Conservation (phyloP, 2,888 invertebrate genomes). For the Diloba caeruleocephala region DNA sequence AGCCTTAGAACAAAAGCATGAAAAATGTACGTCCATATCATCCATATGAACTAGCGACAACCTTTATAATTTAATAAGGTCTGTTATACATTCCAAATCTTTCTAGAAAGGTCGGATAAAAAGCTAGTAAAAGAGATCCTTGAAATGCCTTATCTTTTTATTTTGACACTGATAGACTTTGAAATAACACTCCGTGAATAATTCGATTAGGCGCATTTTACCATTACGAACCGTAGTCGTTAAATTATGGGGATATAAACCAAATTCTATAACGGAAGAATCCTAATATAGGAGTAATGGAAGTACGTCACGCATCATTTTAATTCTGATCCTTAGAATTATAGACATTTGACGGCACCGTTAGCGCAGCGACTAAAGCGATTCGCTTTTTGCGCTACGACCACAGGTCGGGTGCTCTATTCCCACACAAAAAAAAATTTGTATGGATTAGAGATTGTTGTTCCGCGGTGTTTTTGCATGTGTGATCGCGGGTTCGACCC, state of each 20-base stretch:
- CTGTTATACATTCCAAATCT: not conserved
- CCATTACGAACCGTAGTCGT: slow-evolving; percentile 30
- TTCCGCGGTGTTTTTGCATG: too few species aligned
- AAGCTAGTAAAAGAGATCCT: slow-evolving; percentile 1
- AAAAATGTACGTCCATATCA: too few species aligned
- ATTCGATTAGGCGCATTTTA: slow-evolving; percentile 35
- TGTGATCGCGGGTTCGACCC: too few species aligned
- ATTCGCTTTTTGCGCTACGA: not conserved
- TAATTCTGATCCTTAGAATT: slow-evolving; percentile 31
- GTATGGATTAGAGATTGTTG: too few species aligned
- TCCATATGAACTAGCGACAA: not conserved
- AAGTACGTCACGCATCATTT: slow-evolving; percentile 40
- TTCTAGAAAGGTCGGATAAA: slow-evolving; percentile 6
- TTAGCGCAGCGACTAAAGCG: too few species aligned
- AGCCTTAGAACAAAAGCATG: too few species aligned
- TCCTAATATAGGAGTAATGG: slow-evolving; percentile 41
- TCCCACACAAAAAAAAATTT: too few species aligned
- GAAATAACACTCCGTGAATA: slow-evolving; percentile 35
- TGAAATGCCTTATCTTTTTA: slow-evolving; percentile 9
- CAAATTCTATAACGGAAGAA: slow-evolving; percentile 37
- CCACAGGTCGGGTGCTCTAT: too few species aligned
- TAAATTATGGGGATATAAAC: slow-evolving; percentile 45
- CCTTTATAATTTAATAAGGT: not conserved
- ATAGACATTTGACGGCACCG: slow-evolving; percentile 1
- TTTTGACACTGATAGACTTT: slow-evolving; percentile 15